These are phyloP conservation scores for Ochropleura leucogaster DNA, from an alignment of 2,888 invertebrate genomes.

Conservation along the genomic window DNA sequence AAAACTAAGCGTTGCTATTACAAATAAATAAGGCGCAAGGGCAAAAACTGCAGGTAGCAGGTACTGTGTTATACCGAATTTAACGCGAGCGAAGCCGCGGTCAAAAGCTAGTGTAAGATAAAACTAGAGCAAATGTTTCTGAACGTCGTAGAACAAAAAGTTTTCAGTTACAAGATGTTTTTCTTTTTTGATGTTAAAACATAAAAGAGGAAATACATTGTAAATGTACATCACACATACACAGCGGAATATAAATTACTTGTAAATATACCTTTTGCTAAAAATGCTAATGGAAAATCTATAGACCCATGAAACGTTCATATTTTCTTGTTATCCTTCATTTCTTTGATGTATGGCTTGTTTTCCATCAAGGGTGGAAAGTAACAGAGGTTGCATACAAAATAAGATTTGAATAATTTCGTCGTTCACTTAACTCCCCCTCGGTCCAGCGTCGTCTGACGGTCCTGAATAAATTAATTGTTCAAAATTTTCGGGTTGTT, in stretches of 20 bases:
- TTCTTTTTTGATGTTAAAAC: too few species aligned
- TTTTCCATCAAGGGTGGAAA: slow-evolving; percentile 25
- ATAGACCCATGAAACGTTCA: background rate
- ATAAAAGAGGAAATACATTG: background rate
- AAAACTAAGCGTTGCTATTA: too few species aligned
- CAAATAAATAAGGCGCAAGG: too few species aligned
- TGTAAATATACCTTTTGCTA: background rate
- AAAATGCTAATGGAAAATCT: slow-evolving; percentile 20
- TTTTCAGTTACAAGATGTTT: too few species aligned
- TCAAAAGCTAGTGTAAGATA: too few species aligned
- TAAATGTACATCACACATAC: background rate
- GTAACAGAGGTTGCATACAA: slow-evolving; percentile 14
- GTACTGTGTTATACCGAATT: too few species aligned
- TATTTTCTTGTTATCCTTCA: slow-evolving; percentile 28
- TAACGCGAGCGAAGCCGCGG: too few species aligned
- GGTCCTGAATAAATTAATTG: slow-evolving; percentile 25
- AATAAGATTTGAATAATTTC: slow-evolving; percentile 24
- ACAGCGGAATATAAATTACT: background rate
- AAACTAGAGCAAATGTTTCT: too few species aligned
- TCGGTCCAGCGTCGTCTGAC: background rate
- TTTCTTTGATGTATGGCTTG: slow-evolving; percentile 43
- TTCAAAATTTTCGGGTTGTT: slow-evolving; percentile 17
- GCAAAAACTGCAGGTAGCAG: too few species aligned
- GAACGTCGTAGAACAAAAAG: too few species aligned
- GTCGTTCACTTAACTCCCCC: slow-evolving; percentile 10